Evolutionary conservation across 1,140 invertebrate species (phyloP).

Genomic region (Ips typographus): DNA sequence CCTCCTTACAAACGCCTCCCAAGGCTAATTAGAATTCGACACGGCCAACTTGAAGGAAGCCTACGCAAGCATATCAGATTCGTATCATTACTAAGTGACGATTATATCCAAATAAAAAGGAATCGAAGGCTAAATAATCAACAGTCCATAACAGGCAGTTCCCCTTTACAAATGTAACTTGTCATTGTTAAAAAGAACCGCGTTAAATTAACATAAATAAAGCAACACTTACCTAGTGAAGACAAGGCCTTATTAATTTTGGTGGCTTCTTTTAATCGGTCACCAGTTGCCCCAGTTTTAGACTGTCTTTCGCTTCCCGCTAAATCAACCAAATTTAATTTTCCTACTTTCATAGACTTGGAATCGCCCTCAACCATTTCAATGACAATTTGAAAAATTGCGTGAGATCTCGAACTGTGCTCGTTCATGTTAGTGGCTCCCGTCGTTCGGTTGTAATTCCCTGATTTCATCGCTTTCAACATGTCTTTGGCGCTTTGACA

Average conservation of each 20-base stretch:
- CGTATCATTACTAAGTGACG: no score
- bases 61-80: no score
- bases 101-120: no score
- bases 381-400: conserved; percentile 97
- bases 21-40: no score
- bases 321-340: conserved; percentile 74
- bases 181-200: no score
- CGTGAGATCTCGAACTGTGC: conserved; percentile 96
- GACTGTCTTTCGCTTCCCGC: conserved; percentile 87
- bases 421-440: conserved; percentile 99
- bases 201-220: no score
- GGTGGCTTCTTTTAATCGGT: conserved; percentile 90
- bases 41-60: no score
- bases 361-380: conserved; percentile 86
- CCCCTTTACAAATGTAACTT: no score
- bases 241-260: conserved; percentile 95
- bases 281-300: conserved; percentile 87
- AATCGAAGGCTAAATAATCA: no score
- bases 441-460: conserved; percentile 86
- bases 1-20: no score
- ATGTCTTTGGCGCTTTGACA: conserved; percentile 92
- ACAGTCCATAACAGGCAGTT: no score
- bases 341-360: conserved; percentile 66
- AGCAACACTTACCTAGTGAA: conserved; percentile 69
- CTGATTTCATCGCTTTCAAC: conserved; percentile 83